Conservation (phyloP, 2,888 invertebrate species). For the Glyphotaelius pellucidus region DNA sequence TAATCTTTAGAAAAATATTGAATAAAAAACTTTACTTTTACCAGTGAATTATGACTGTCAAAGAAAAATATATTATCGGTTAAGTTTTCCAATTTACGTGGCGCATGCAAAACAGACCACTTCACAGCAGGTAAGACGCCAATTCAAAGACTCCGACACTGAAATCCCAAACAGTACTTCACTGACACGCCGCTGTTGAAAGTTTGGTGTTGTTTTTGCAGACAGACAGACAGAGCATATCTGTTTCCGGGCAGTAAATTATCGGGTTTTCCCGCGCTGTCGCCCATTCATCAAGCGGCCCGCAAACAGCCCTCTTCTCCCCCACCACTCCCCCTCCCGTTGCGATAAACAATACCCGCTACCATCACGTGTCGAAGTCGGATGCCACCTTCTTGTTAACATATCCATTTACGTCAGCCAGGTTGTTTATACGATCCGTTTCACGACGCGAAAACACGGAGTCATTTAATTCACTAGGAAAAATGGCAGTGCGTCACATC, state of each 20-base stretch:
- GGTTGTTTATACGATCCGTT: constrained; percentile 59
- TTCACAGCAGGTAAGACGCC: not conserved
- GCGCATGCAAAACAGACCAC: not conserved
- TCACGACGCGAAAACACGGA: constrained; percentile 50
- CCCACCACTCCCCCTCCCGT: not conserved
- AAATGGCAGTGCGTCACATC: not conserved
- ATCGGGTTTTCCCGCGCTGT: constrained; percentile 62
- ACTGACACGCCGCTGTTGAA: not conserved
- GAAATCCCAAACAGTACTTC: constrained; percentile 5
- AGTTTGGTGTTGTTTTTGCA: constrained; percentile 51
- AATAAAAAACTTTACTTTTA: not conserved
- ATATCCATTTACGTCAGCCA: constrained; percentile 63
- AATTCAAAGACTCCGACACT: not conserved
- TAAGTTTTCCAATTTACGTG: not conserved
- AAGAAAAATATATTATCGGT: not conserved
- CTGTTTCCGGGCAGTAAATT: constrained; percentile 64
- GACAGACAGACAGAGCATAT: constrained; percentile 59
- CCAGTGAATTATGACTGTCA: not conserved
- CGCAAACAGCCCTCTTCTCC: constrained; percentile 46
- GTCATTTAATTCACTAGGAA: constrained; percentile 42
- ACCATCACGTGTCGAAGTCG: constrained; percentile 61
- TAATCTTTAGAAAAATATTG: not conserved
- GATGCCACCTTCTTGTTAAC: constrained; percentile 63
- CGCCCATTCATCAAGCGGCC: constrained; percentile 62
- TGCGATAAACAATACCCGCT: constrained; percentile 56